These are phyloP conservation scores for Eupithecia dodoneata DNA, from an alignment of 2,888 invertebrate species.

Conservation along the genomic window DNA sequence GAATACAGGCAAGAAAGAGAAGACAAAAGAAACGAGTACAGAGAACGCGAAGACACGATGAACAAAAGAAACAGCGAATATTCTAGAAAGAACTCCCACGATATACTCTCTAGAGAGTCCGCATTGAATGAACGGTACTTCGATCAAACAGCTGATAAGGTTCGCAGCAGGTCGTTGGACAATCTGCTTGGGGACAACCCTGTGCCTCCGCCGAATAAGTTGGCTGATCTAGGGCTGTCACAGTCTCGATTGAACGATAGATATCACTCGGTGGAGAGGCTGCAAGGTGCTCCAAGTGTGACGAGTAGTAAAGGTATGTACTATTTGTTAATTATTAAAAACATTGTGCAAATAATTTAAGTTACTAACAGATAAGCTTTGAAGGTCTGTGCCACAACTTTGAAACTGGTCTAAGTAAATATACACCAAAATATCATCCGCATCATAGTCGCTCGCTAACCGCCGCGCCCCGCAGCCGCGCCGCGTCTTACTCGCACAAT, in stretches of 20 bases:
- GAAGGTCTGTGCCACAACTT: too few relatives aligned
- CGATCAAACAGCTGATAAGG: conserved; percentile 88
- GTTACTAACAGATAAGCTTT: too few relatives aligned
- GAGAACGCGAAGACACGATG: conserved; percentile 33
- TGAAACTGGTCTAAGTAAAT: too few relatives aligned
- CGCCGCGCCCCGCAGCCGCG: too few relatives aligned
- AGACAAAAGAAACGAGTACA: conserved; percentile 23
- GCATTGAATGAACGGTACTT: conserved; percentile 95
- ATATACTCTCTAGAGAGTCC: conserved; percentile 91
- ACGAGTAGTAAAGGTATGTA: conserved; percentile 72
- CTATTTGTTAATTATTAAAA: too few relatives aligned
- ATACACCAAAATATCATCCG: too few relatives aligned
- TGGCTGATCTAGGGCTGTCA: conserved; percentile 91
- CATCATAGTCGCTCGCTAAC: too few relatives aligned
- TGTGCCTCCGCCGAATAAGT: conserved; percentile 84
- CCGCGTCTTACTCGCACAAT: too few relatives aligned
- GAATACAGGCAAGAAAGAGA: neutral
- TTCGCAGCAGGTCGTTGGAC: conserved; percentile 91
- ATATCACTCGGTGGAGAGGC: conserved; percentile 92
- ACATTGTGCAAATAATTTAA: too few relatives aligned
- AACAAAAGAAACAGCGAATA: conserved; percentile 60
- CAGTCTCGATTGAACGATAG: conserved; percentile 94
- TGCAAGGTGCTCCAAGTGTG: conserved; percentile 86
- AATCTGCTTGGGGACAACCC: conserved; percentile 90
- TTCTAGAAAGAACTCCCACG: conserved; percentile 89